These are phyloP conservation scores for Fratercula arctica DNA, from an alignment of 2,797 vertebrate species.

Conservation along the genomic window DNA sequence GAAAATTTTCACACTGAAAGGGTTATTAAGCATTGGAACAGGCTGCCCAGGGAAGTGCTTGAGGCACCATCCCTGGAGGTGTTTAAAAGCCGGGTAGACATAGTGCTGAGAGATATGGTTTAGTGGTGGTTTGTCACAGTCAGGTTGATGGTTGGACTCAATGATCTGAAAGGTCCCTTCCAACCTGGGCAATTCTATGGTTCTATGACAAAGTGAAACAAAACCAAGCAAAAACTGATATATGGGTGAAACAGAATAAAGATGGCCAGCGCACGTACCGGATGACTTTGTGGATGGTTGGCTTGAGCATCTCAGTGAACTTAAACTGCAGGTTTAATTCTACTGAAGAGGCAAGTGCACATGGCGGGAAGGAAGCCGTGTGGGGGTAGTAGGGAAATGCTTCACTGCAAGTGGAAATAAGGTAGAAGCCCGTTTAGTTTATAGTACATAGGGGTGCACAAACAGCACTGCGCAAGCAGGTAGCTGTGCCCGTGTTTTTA, in stretches of 20 bases:
- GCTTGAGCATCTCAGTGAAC: background rate
- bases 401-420: background rate
- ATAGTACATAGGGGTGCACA: rapidly evolving
- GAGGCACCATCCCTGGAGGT: no score
- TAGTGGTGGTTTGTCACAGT: no score
- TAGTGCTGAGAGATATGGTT: no score
- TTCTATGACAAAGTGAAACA: background rate
- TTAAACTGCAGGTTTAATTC: background rate
- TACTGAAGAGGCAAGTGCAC: background rate
- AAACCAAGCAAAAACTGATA: background rate
- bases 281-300: background rate
- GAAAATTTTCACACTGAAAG: no score
- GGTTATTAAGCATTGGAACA: no score
- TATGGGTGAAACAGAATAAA: background rate
- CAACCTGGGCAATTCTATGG: no score
- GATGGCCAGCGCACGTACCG: rapidly evolving
- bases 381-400: background rate
- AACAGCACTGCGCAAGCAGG: background rate
- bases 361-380: background rate
- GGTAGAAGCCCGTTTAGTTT: background rate
- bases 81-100: no score
- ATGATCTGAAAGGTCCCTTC: no score
- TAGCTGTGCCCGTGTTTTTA: background rate
- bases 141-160: no score
- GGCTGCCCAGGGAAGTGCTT: no score